Base-by-base conservation (phyloP, 2,797 vertebrate species). In the Dicrostonyx torquatus region DNA sequence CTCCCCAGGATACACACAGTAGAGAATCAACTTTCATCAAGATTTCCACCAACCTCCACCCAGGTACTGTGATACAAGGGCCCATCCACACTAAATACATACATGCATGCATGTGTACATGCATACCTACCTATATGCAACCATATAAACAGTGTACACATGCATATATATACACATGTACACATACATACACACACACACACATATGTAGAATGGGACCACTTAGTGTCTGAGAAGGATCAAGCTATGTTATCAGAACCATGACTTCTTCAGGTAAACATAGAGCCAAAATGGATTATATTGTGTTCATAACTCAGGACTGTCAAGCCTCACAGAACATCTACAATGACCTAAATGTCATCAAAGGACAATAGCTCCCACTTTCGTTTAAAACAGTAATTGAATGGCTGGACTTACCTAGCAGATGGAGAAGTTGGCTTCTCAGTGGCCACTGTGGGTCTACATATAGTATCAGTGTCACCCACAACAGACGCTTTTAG, bases 381-480 rank as follows among this genome's bases (percentile, higher is more conserved):
- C 4, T 17, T 64, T 48, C 4, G 2, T 37, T 37, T 68, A n/a
- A 85, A n/a, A 99, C 99, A 99, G n/a, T 98, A 99, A 4, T 98
- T 99, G 91, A 99, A 99, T 4, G 99, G 99, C 29, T 99, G 99
- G 98, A 99, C 99, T 0, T 99, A 99, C 2, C 99, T 99, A 0
- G 99, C 98, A 96, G 99, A 98, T 1, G 98, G 99, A 99, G 97
- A 99, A 99, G 89, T 95, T 99, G 97, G 99, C 99, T 77, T 98
- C 99, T 0, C 98, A 98, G 91, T 99, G 99, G 97, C 99, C 99
- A 91, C 98, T 99, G 90, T 99, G 99, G 97, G 98, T 99, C 58
- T 99, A 99, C 60, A 95, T 99, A 37, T 99, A 99, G 0, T 99
- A 99, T 97, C 99, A 99, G 96, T 99, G 99, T 60, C 99, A 99